phyloP scores from a whole-genome alignment of 2,888 invertebrate genomes.

The Sussaba pulchella region DNA sequence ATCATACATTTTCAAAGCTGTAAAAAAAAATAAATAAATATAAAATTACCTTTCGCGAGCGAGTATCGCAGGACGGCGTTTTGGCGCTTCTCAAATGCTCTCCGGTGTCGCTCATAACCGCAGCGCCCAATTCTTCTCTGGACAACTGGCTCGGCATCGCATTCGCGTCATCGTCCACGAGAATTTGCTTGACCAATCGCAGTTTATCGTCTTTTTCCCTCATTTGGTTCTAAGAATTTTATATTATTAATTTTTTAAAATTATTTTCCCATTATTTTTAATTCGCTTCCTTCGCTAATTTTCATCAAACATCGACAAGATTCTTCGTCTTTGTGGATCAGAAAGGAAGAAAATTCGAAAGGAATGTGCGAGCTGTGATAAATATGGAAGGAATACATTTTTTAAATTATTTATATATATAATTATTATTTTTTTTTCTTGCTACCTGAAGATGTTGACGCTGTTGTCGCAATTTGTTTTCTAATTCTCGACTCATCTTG shows the following conservation, averaged over 20 bases:
- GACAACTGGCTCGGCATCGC: constrained; percentile 66
- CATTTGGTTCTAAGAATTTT: constrained; percentile 84
- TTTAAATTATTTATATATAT: no score
- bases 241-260: constrained; percentile 1
- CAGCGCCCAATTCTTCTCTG: constrained; percentile 48
- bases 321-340: no score
- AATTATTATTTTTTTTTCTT: no score
- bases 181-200: constrained; percentile 87
- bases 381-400: no score
- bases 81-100: constrained; percentile 60
- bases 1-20: not conserved
- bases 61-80: constrained; percentile 71
- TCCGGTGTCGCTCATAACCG: constrained; percentile 59
- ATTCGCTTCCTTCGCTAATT: no score
- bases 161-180: constrained; percentile 84
- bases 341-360: no score
- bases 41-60: constrained; percentile 62
- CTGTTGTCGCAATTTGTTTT: constrained; percentile 87
- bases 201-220: constrained; percentile 87
- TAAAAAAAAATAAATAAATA: no score
- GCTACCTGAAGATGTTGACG: constrained; percentile 86
- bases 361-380: no score
- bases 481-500: constrained; percentile 90
- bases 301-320: no score
- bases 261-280: no score